Base-by-base conservation (phyloP, 2,888 invertebrate species). In the Ellobium chinense region DNA sequence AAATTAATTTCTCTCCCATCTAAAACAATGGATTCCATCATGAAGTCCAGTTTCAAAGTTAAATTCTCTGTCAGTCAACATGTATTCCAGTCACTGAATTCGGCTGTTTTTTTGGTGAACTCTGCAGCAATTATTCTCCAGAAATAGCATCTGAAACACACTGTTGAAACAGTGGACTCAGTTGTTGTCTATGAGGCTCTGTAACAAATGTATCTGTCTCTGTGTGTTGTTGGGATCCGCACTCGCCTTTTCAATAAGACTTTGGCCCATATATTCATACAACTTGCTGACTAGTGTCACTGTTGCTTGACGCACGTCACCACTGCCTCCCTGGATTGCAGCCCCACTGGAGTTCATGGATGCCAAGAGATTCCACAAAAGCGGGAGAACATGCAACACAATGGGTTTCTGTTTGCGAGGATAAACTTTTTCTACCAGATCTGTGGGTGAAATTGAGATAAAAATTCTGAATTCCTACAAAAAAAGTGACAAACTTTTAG, bases 361-460 rank as follows among this genome's bases (percentile, higher is more conserved):
- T 36, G 88, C 88, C 1, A 91, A 85, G 37, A 92, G 87, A 78
- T 92, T 90, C 92, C 92, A 92, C 39, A 92, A 81, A 24, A 92
- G 85, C 0, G 93, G 93, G 73, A 92, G 86, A 21, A 91, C 91
- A 84, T 92, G 92, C 72, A 92, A 85, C 21, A 89, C 87, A 24
- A 92, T 88, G 78, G 88, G 90, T 77, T 92, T 92, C 69, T 90
- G 91, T 81, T 91, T 92, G 75, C 88, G 86, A 18, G 87, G 87
- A 79, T 91, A 91, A 27, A 92, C 91, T 73, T 87, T 83, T 39
- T 84, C 82, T 24, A 90, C 90, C 70, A 92, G 83, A 65, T 91
- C 92, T 92, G 89, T 37, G 39, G 62, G 27, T 4, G 46, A 46
- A 18, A 46, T 46, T 18, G 18, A 18, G 18, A 46, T 18, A n/a